phyloP scores from a whole-genome alignment of 2,113 vertebrate genomes.

The Protobothrops flavoviridis region DNA sequence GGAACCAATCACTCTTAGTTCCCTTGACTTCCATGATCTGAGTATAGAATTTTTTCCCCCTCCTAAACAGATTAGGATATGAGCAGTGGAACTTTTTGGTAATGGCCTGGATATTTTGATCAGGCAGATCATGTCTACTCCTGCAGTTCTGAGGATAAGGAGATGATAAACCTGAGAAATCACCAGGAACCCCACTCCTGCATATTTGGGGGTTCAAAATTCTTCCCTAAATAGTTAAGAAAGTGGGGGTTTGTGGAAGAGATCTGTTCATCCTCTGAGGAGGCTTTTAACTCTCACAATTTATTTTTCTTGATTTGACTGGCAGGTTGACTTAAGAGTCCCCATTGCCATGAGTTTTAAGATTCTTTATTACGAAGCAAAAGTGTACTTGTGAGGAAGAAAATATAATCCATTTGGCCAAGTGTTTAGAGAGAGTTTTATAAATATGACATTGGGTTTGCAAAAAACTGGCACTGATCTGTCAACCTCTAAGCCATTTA shows the following conservation, averaged over 20 bases:
- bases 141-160: background rate
- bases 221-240: background rate
- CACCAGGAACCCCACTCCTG: background rate
- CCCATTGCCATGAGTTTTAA: background rate
- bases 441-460: background rate
- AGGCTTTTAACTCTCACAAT: background rate
- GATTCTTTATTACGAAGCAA: background rate
- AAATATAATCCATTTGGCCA: background rate
- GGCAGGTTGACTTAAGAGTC: background rate
- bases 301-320: background rate
- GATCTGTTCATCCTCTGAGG: background rate
- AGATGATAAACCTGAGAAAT: background rate
- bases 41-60: background rate
- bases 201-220: background rate
- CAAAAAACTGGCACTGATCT: constrained; percentile 36
- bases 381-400: background rate
- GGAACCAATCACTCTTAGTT: background rate
- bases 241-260: background rate
- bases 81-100: background rate
- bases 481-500: constrained; percentile 34
- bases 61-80: background rate
- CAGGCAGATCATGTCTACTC: background rate
- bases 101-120: background rate
- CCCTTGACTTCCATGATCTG: background rate
- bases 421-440: background rate